Evolutionary conservation across 2,888 invertebrate genomes (phyloP), one percentile per base, ranked within the genome.

Genomic region (Ennomos erosarius): DNA sequence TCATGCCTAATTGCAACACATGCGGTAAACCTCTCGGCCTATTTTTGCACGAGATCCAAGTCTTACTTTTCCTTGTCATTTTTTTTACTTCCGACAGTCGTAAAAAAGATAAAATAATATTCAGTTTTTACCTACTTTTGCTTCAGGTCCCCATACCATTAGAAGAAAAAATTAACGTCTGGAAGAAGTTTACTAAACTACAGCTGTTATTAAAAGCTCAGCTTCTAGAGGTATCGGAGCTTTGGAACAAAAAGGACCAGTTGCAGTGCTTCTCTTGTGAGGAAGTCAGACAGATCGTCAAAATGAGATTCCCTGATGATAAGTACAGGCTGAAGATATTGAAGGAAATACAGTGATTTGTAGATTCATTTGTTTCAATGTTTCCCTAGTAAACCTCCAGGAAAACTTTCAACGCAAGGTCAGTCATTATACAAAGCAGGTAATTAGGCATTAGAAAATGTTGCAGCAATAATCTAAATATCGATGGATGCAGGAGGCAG

Each of bases 241-340:
- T 87, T 0, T 93, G 93, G 93, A 78, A 75, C 26, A 70, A 67
- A 0, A 73, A 78, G 47, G 75, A 81, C 0, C 64, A 84, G 8
- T 63, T 84, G 0, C 74, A 73, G 38, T 73, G 71, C 44, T 93
- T 83, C 73, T 76, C 80, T 0, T 90, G 90, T 51, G 92, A 92
- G 55, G 92, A 93, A 68, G 81, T 93, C 5, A 64, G 90, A 1
- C 90, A 90, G 49, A 78, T 93, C 10, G 74, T 93, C 26, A 91
- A 90, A 63, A 88, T 92, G 77, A 74, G 90, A 36, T 93, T 92
- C 77, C 88, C 89, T 0, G 88, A 90, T 65, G 82, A 90, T 66
- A 82, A 85, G 63, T 88, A 88, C 57, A 81, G 92, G 60, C 76
- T 91, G 1, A 85, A 78, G 57, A 88, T 90, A 65, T 79, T 93